A percentile compares a stretch with the other conserved stretches of the same genome.
Evolutionary conservation across 2,113 vertebrate species (phyloP).

Genomic region (Micromys minutus): DNA sequence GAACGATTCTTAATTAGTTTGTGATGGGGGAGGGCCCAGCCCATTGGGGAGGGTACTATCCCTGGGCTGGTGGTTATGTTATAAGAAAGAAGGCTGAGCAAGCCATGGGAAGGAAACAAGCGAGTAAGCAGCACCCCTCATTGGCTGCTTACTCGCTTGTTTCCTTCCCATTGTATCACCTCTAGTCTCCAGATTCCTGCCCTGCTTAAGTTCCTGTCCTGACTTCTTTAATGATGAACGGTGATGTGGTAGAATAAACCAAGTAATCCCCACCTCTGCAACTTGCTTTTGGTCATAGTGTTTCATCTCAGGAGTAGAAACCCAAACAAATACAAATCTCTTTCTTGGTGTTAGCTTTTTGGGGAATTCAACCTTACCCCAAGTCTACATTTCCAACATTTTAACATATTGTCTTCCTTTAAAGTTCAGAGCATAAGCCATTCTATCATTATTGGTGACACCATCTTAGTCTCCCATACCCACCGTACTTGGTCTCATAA

Average conservation of each 20-base stretch:
- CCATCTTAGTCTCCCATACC: neutral
- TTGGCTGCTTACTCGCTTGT: no score
- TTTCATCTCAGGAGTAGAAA: neutral
- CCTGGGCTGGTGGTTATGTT: neutral
- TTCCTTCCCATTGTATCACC: no score
- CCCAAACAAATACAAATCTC: neutral
- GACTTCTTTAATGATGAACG: neutral
- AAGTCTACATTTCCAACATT: neutral
- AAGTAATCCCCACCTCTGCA: neutral
- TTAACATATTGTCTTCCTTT: neutral
- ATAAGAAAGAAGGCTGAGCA: neutral
- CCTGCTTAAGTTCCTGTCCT: neutral
- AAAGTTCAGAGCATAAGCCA: neutral
- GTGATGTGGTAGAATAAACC: neutral
- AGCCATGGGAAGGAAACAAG: neutral
- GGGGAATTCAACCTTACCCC: neutral
- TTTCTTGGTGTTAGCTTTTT: neutral
- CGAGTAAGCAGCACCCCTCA: neutral
- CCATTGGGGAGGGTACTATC: neutral
- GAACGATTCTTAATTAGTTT: neutral
- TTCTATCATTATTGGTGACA: conserved; percentile 23
- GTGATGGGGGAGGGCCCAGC: neutral
- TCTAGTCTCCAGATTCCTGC: neutral
- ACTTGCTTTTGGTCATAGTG: neutral
- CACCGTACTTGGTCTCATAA: neutral